Evolutionary conservation across 2,888 invertebrate species (phyloP), one percentile per base, ranked within the genome.

Genomic region (Drosophila quinaria): DNA sequence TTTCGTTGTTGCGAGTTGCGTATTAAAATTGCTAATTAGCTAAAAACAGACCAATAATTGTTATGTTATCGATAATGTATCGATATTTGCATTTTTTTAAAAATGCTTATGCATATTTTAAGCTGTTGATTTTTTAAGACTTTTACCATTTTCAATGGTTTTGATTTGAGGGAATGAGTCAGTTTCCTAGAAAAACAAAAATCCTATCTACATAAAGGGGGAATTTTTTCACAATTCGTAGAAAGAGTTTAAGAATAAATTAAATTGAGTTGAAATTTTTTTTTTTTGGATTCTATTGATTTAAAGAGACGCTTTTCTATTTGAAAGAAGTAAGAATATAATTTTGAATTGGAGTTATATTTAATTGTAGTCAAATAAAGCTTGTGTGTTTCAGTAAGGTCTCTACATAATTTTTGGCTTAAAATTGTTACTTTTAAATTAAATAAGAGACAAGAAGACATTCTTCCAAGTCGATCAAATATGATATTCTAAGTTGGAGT

Each of bases 21-120:
- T 44, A 78, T 77, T 74, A 70, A 70, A 54, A 70, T 78, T 80
- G 78, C 79, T 73, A 79, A 79, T 78, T 51, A 55, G 55, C 66
- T 44, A 55, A 75, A 78, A 79, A 78, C 78, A 79, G 78, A 75
- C 67, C 73, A 73, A 73, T 79, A 79, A 78, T 78, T 74, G 74
- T 52, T 78, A 68, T 65, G 56, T 73, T 74, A 74, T 74, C 74
- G 78, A 78, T 75, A 78, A 75, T 61, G 46, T 73, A 73, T 69
- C 80, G 78, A 70, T 81, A 79, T 81, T 81, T 72, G 68, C 74
- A 83, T 77, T 29, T 50, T 13, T 15, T 33, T 17, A 1, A 1
- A 42, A 56, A 61, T 41, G 10, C 37, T 37, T 41, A 58, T 58
- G n/a, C 42, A 51, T 44, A 13, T 35, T 8, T 46, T 22, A 29